A percentile compares a stretch with the other conserved stretches of the same genome.
phyloP scores from a whole-genome alignment of 1,140 invertebrate species.

The Mizuhopecten yessoensis region DNA sequence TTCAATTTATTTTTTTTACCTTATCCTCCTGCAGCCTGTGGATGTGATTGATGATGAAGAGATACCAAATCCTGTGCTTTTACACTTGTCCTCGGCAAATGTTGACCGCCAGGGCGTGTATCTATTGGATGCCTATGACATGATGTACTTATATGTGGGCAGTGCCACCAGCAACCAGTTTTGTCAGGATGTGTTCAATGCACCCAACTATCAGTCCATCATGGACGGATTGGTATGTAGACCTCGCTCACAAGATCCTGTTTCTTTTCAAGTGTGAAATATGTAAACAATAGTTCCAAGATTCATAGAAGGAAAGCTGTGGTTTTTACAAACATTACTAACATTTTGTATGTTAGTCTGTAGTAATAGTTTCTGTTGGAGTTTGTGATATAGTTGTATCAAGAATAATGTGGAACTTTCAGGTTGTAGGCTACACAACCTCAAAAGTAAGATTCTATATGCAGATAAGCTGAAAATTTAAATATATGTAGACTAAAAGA shows the following conservation, averaged over 20 bases:
- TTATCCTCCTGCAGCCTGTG: conserved; percentile 61
- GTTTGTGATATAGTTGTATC: too few species aligned
- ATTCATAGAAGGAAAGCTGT: too few species aligned
- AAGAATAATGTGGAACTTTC: too few species aligned
- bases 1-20: neutral
- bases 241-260: neutral
- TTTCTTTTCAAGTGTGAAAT: too few species aligned
- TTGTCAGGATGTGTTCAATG: conserved; percentile 89
- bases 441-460: too few species aligned
- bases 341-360: too few species aligned
- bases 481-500: too few species aligned
- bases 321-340: too few species aligned
- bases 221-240: conserved; percentile 87
- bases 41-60: conserved; percentile 61
- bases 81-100: conserved; percentile 88
- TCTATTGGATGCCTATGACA: conserved; percentile 93
- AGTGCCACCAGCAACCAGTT: conserved; percentile 90
- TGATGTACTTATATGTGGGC: conserved; percentile 94
- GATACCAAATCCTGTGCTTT: conserved; percentile 83
- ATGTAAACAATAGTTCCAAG: too few species aligned
- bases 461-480: too few species aligned
- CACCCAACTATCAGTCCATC: conserved; percentile 85
- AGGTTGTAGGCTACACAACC: too few species aligned
- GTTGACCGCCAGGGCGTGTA: conserved; percentile 95
- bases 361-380: too few species aligned